phyloP scores from a whole-genome alignment of 2,113 vertebrate genomes.

The Excalfactoria chinensis region DNA sequence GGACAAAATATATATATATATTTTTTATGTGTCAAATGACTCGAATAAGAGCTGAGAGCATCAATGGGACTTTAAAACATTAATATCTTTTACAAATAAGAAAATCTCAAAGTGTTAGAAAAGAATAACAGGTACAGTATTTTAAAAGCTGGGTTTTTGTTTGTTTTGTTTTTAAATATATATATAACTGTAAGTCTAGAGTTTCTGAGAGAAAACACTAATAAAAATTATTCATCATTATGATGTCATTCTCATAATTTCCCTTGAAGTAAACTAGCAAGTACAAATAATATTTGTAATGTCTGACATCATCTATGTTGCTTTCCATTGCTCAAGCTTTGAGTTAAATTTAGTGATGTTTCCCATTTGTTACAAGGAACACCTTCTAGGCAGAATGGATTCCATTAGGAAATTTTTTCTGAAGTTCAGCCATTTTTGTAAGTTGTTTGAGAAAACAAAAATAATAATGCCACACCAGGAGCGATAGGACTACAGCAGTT shows the following conservation, averaged over 20 bases:
- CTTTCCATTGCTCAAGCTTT: slow-evolving; percentile 82
- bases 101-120: slow-evolving; percentile 56
- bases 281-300: slow-evolving; percentile 89
- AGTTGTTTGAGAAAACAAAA: slow-evolving; percentile 18
- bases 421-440: slow-evolving; percentile 72
- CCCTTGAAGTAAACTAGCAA: slow-evolving; percentile 81
- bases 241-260: slow-evolving; percentile 84
- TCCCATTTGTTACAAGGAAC: slow-evolving; percentile 81
- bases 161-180: not conserved
- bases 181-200: slow-evolving; percentile 67
- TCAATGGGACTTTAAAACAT: slow-evolving; percentile 33
- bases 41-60: slow-evolving; percentile 17
- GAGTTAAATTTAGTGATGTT: slow-evolving; percentile 78
- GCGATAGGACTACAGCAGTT: not conserved
- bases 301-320: slow-evolving; percentile 84
- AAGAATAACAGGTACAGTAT: slow-evolving; percentile 61
- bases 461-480: not conserved
- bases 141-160: slow-evolving; percentile 72
- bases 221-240: slow-evolving; percentile 82
- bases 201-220: slow-evolving; percentile 80
- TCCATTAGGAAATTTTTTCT: slow-evolving; percentile 72
- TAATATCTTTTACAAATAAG: slow-evolving; percentile 55
- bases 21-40: slow-evolving; percentile 18
- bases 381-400: slow-evolving; percentile 76
- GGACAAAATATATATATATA: not conserved